Percentiles rank a stretch among this genome's conserved stretches.
These are phyloP conservation scores for Tinamus major DNA, from an alignment of 2,797 vertebrate species.

Conservation along the genomic window DNA sequence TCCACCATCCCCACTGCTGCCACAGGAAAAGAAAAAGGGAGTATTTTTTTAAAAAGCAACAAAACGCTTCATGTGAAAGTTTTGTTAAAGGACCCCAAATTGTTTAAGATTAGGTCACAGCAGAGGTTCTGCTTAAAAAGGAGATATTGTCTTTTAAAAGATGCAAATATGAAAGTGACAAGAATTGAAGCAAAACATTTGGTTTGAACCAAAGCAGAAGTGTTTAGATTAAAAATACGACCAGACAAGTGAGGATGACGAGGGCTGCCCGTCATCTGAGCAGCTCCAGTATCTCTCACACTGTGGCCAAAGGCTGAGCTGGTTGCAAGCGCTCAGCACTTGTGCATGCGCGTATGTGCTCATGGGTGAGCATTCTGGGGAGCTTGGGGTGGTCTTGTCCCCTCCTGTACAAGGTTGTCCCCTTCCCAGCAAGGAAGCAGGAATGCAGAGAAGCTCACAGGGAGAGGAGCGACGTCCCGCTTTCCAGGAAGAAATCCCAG, in stretches of 20 bases:
- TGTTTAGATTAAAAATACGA: not conserved
- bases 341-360: fast-evolving
- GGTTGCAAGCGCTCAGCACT: not conserved
- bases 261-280: not conserved
- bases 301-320: fast-evolving
- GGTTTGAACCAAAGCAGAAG: not conserved
- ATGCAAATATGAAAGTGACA: fast-evolving
- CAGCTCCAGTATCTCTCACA: not conserved
- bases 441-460: not conserved
- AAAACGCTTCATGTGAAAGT: too few species aligned
- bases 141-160: not conserved
- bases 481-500: slow-evolving; percentile 51
- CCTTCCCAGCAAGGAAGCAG: not conserved
- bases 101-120: not conserved
- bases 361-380: fast-evolving
- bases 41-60: too few species aligned
- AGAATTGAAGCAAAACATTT: not conserved
- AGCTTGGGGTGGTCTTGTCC: fast-evolving
- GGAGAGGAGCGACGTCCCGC: not conserved
- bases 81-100: not conserved
- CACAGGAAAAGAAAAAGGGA: not conserved
- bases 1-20: too few species aligned
- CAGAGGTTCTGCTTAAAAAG: not conserved
- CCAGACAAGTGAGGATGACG: fast-evolving
- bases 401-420: not conserved